These are phyloP conservation scores for Pseudochirops corinnae DNA, from an alignment of 2,797 vertebrate genomes.

Conservation along the genomic window DNA sequence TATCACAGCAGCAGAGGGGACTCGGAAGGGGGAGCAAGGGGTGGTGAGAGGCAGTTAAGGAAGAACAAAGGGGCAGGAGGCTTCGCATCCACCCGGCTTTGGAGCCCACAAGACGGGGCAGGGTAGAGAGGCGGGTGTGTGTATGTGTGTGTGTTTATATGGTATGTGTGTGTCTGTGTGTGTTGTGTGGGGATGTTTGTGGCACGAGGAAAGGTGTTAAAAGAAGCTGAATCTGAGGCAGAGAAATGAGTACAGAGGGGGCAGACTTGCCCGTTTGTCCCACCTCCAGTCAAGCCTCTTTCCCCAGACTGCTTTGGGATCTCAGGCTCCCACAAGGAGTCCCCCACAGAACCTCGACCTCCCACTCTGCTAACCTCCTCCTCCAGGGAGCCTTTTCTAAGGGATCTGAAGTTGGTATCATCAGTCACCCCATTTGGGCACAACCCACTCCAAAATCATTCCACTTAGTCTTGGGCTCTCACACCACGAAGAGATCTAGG, in stretches of 20 bases:
- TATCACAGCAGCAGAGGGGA: slow-evolving; percentile 75
- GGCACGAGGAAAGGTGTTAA: background rate
- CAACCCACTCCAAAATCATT: background rate
- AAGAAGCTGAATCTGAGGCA: slow-evolving; percentile 37
- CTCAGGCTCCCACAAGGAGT: background rate
- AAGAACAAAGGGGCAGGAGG: slow-evolving; percentile 56
- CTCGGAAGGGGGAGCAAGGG: slow-evolving; percentile 56
- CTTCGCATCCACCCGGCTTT: slow-evolving; percentile 17
- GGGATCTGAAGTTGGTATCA: background rate
- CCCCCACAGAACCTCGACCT: background rate
- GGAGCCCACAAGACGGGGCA: slow-evolving; percentile 5
- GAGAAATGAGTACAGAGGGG: slow-evolving; percentile 5
- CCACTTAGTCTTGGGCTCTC: background rate
- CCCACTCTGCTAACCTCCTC: background rate
- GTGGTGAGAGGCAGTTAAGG: slow-evolving; percentile 38
- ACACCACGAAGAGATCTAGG: background rate
- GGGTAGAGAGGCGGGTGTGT: background rate
- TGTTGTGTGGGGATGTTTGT: background rate
- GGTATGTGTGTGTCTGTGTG: background rate
- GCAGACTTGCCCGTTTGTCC: background rate
- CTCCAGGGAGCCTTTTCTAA: background rate
- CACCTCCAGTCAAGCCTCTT: background rate
- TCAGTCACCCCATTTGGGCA: background rate
- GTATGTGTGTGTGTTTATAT: background rate
- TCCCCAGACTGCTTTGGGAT: slow-evolving; percentile 29